These are phyloP conservation scores for Delichon dasypus DNA, from an alignment of 2,797 vertebrate species.

Conservation along the genomic window DNA sequence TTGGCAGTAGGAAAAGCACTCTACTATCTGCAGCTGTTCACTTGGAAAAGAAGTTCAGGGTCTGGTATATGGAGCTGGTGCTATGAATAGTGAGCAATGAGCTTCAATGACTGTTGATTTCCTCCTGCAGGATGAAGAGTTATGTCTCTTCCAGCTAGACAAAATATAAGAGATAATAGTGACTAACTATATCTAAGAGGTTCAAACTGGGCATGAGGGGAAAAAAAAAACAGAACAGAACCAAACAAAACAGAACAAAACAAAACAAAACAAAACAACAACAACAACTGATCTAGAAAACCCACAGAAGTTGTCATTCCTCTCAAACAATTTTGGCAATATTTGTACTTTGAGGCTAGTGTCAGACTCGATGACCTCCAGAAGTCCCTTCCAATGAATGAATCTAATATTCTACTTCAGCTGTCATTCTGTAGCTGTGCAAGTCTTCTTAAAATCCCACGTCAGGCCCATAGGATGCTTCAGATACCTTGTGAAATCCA, in stretches of 20 bases:
- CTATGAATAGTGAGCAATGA: neutral
- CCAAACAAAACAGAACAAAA: too few relatives aligned
- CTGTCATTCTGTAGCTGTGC: neutral
- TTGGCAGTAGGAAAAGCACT: neutral
- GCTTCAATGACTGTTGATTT: neutral
- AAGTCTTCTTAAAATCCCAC: neutral
- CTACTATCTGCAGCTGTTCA: neutral
- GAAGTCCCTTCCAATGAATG: neutral
- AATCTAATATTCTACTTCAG: neutral
- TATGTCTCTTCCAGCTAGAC: neutral
- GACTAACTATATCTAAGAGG: neutral
- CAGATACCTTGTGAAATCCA: neutral
- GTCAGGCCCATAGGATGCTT: neutral
- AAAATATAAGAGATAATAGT: too few relatives aligned
- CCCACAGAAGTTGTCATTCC: neutral
- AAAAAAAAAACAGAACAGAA: neutral
- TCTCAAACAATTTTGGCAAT: neutral
- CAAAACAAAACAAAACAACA: too few relatives aligned
- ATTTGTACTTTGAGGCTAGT: neutral
- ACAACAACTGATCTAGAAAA: neutral
- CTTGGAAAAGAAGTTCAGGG: neutral
- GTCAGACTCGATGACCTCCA: neutral
- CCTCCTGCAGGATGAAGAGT: neutral
- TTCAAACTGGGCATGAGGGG: neutral
- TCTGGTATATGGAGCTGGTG: rapidly evolving